Percentiles rank a stretch among this genome's conserved stretches.
Conservation (phyloP, 2,888 invertebrate genomes). For the Ametastegia equiseti region DNA sequence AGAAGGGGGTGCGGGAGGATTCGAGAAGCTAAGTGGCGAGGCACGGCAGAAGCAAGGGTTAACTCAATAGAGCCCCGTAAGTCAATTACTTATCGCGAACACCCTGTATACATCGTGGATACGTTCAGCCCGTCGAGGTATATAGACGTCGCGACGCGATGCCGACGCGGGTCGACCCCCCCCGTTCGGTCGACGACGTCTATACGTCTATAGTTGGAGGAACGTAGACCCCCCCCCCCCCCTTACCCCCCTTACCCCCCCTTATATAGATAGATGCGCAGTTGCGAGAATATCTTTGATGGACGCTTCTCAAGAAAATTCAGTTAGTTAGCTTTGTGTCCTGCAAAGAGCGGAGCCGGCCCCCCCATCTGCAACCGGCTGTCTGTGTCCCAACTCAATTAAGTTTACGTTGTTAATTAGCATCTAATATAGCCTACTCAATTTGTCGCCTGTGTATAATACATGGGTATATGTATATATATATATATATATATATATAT, state of each 20-base stretch:
- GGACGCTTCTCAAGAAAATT: slow-evolving; percentile 75
- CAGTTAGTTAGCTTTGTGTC: slow-evolving; percentile 75
- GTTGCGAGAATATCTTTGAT: slow-evolving; percentile 69
- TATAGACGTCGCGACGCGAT: slow-evolving; percentile 27
- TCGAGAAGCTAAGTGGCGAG: slow-evolving; percentile 70
- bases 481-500: background rate
- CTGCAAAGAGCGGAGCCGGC: slow-evolving; percentile 66
- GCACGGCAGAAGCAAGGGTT: slow-evolving; percentile 73
- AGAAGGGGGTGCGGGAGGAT: slow-evolving; percentile 27
- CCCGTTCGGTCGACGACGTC: slow-evolving; percentile 35
- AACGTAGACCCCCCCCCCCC: too few relatives aligned
- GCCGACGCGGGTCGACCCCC: background rate
- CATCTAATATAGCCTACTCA: slow-evolving; percentile 47
- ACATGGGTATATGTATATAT: background rate
- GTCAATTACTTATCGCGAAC: slow-evolving; percentile 76
- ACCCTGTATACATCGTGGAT: slow-evolving; percentile 72
- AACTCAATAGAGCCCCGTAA: slow-evolving; percentile 74
- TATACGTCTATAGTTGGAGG: slow-evolving; percentile 1
- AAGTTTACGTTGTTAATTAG: slow-evolving; percentile 46
- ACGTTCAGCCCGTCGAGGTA: slow-evolving; percentile 65
- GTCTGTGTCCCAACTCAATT: slow-evolving; percentile 44
- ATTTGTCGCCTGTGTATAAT: slow-evolving; percentile 24
- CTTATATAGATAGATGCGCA: slow-evolving; percentile 39
- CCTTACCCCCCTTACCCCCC: too few relatives aligned
- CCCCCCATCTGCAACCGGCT: too few relatives aligned